Conservation (phyloP, 2,888 invertebrate genomes). For the Choristoneura rosaceana region DNA sequence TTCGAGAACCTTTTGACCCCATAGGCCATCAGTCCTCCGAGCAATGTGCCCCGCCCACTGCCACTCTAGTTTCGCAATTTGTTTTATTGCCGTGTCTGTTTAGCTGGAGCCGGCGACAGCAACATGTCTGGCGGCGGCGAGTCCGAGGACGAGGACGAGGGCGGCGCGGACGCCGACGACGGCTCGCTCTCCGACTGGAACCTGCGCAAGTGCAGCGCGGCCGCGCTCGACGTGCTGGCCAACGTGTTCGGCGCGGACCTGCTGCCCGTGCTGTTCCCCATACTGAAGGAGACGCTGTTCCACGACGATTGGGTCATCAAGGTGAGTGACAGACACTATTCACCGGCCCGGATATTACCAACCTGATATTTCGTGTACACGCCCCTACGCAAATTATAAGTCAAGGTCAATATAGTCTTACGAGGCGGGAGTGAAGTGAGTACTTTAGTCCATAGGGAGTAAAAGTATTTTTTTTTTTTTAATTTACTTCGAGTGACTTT, state of each 20-base stretch:
- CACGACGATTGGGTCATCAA: constrained; percentile 98
- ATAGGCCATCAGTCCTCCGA: too few relatives aligned
- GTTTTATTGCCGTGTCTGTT: constrained; percentile 35
- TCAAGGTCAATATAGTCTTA: too few relatives aligned
- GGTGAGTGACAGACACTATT: constrained; percentile 80
- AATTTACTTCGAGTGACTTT: too few relatives aligned
- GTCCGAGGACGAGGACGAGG: constrained; percentile 91
- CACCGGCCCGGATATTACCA: too few relatives aligned
- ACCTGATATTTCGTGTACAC: too few relatives aligned
- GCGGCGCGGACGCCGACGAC: constrained; percentile 94
- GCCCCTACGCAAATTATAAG: too few relatives aligned
- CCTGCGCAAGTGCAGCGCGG: constrained; percentile 98
- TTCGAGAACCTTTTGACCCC: too few relatives aligned
- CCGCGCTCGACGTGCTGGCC: constrained; percentile 98
- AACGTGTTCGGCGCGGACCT: constrained; percentile 98
- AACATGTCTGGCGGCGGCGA: constrained; percentile 87
- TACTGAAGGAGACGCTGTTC: constrained; percentile 98
- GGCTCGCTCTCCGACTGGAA: constrained; percentile 98
- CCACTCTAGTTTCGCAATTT: too few relatives aligned
- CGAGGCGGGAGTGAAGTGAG: too few relatives aligned
- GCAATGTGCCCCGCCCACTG: too few relatives aligned
- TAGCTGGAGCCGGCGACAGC: constrained; percentile 82
- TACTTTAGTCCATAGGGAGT: too few relatives aligned
- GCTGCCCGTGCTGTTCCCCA: constrained; percentile 96
- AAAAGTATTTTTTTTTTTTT: too few relatives aligned